Evolutionary conservation across 2,888 invertebrate genomes (phyloP), one percentile per base, ranked within the genome.

Genomic region (Dolichomitus sp.): DNA sequence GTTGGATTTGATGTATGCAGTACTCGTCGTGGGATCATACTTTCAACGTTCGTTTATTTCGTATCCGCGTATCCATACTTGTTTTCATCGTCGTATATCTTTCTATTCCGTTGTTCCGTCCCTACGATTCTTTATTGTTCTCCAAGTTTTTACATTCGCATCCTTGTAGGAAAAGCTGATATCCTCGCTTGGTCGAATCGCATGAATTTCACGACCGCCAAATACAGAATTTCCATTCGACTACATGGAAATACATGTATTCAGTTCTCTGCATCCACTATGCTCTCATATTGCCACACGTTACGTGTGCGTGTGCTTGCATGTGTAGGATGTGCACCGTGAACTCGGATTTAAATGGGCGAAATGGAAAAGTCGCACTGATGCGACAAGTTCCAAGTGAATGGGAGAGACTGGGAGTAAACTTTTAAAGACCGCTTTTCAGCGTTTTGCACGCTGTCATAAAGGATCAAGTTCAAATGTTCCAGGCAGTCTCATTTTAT

Each of bases 31-130:
- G 42, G 63, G 73, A 78, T 85, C 82, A 79, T 84, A 83, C 85
- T 80, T 84, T 84, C 81, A 85, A 76, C 83, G 75, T 81, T 85
- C 75, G 78, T 78, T 85, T 78, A 83, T 83, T 80, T 73, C 68
- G 33, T 69, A 42, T 30, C 69, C 45, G 70, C 61, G 72, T 76
- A 78, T 76, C 69, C 61, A 37, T 63, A 61, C 69, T 54, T 50
- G 52, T 59, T 59, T 33, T 52, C 65, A n/a, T 17, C 42, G 57
- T n/a, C 52, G 63, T 33, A 33, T 48, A 77, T 59, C 54, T 63
- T 50, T 65, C 57, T 48, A 19, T 30, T 30, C 63, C 63, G 45
- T 52, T 63, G 52, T 54, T 70, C 66, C 68, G 66, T 81, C 76
- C 23, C 33, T 40, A 50, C 45, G 50, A 45, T 69, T 79, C 75